These are phyloP conservation scores for Poecilia latipinna DNA, from an alignment of 2,113 vertebrate species.

Conservation along the genomic window DNA sequence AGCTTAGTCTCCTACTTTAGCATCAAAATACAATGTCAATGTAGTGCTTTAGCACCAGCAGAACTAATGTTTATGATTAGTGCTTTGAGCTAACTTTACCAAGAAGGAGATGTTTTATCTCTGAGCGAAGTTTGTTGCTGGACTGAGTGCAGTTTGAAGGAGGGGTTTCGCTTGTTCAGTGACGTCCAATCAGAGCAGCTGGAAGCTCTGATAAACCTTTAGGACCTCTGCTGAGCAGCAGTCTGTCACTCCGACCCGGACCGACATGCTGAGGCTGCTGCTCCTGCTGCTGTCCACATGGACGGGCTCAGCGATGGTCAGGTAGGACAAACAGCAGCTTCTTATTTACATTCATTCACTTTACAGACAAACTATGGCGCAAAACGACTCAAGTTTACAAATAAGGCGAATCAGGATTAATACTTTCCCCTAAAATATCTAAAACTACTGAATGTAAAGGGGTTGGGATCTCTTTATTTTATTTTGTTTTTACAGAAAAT, in stretches of 20 bases:
- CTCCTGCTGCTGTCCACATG: constrained; percentile 38
- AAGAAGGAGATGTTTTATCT: background rate
- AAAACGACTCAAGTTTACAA: too few relatives aligned
- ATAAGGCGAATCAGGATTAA: background rate
- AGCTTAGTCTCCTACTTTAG: too few relatives aligned
- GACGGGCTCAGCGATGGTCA: constrained; percentile 47
- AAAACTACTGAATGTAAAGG: background rate
- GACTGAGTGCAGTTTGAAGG: background rate
- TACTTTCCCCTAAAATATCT: background rate
- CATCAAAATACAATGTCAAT: too few relatives aligned
- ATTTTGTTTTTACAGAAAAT: too few relatives aligned
- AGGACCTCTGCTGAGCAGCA: rapidly evolving
- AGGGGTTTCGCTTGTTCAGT: background rate
- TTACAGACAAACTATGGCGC: too few relatives aligned
- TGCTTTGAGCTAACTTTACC: too few relatives aligned
- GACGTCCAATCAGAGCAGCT: constrained; percentile 33
- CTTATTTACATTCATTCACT: too few relatives aligned
- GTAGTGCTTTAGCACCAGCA: too few relatives aligned
- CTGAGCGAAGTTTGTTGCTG: background rate
- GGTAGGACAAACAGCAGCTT: constrained; percentile 39
- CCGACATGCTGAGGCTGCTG: constrained; percentile 41
- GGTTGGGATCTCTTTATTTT: background rate
- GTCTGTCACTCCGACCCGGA: background rate
- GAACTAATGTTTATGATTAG: too few relatives aligned
- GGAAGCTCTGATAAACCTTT: constrained; percentile 13